These are phyloP conservation scores for Drosophila fuyamai DNA, from an alignment of 1,140 invertebrate species.

Conservation along the genomic window DNA sequence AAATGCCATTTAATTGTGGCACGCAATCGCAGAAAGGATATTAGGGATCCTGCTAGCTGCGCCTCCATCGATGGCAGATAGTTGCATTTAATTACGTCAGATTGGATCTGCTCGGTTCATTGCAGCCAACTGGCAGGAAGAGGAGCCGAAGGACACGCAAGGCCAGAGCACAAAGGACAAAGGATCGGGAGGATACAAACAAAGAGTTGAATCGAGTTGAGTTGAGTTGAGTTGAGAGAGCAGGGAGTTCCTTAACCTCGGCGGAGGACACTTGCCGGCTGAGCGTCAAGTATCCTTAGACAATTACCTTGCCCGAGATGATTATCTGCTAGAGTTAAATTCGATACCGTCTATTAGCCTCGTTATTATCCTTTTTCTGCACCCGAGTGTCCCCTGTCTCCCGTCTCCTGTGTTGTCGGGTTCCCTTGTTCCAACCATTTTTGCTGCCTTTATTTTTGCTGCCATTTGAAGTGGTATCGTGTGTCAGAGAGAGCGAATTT, in stretches of 20 bases:
- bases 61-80: slow-evolving; percentile 54
- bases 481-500: slow-evolving; percentile 63
- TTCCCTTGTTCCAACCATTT: slow-evolving; percentile 1
- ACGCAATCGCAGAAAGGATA: slow-evolving; percentile 43
- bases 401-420: neutral
- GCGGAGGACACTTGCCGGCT: slow-evolving; percentile 58
- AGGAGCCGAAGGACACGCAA: slow-evolving; percentile 39
- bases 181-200: slow-evolving; percentile 15
- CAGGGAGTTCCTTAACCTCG: slow-evolving; percentile 61
- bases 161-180: slow-evolving; percentile 26
- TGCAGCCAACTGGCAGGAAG: slow-evolving; percentile 55
- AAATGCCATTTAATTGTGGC: slow-evolving; percentile 59
- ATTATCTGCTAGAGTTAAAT: slow-evolving; percentile 84
- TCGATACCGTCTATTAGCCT: slow-evolving; percentile 84
- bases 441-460: slow-evolving; percentile 1
- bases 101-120: slow-evolving; percentile 62
- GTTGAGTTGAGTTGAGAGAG: neutral
- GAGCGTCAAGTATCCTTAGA: slow-evolving; percentile 77
- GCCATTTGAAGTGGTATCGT: slow-evolving; percentile 81
- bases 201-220: slow-evolving; percentile 34
- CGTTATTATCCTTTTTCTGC: slow-evolving; percentile 78
- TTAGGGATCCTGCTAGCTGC: slow-evolving; percentile 39
- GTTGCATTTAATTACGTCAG: slow-evolving; percentile 71
- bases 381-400: slow-evolving; percentile 1
- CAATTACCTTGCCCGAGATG: slow-evolving; percentile 70